These are phyloP conservation scores for Acronicta aceris DNA, from an alignment of 2,888 invertebrate genomes.

Conservation along the genomic window DNA sequence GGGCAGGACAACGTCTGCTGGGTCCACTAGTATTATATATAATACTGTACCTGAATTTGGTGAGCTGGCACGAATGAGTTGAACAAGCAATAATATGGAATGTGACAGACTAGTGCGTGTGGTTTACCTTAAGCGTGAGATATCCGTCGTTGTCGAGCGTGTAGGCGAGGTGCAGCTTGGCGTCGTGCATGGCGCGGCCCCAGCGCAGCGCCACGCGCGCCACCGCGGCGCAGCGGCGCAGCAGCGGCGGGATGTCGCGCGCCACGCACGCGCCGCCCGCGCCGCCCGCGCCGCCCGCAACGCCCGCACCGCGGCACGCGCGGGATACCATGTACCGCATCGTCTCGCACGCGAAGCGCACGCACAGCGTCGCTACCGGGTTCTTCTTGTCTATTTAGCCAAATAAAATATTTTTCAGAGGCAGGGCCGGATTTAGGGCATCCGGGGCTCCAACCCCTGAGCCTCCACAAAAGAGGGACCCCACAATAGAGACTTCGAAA, in stretches of 20 bases:
- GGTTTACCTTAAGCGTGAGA: slow-evolving; percentile 72
- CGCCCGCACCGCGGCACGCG: background rate
- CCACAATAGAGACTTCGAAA: no score
- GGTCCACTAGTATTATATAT: no score
- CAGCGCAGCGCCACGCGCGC: slow-evolving; percentile 68
- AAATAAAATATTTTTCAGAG: background rate
- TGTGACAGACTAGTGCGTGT: no score
- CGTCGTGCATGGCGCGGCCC: slow-evolving; percentile 73
- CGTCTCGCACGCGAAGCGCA: slow-evolving; percentile 69
- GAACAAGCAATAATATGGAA: no score
- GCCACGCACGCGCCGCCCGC: slow-evolving; percentile 31
- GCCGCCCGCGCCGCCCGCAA: slow-evolving; percentile 62
- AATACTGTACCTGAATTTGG: no score
- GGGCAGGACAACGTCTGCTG: no score
- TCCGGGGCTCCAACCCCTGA: no score
- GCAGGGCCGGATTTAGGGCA: no score
- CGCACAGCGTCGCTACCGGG: slow-evolving; percentile 67
- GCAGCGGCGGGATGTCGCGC: slow-evolving; percentile 50
- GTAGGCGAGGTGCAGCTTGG: slow-evolving; percentile 73
- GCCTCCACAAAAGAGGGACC: no score
- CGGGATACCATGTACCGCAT: slow-evolving; percentile 62
- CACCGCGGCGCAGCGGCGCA: slow-evolving; percentile 64
- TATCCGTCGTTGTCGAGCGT: slow-evolving; percentile 59
- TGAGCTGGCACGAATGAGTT: no score
- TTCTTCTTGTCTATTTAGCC: slow-evolving; percentile 66